Percentiles rank a stretch among this genome's conserved stretches.
Conservation (phyloP, 2,888 invertebrate genomes). For the Papilio protenor region DNA sequence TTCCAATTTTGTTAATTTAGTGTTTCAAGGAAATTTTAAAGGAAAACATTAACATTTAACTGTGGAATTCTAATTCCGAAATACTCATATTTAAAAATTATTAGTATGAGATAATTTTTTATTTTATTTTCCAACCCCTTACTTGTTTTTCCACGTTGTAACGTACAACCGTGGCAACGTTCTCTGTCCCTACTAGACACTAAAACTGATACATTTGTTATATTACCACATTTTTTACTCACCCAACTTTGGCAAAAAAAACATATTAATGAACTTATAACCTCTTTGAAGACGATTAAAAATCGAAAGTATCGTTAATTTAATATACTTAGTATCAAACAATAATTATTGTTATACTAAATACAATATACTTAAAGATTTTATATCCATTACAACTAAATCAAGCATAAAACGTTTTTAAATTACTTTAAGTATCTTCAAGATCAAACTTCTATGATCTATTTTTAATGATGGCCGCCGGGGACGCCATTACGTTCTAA, state of each 20-base stretch:
- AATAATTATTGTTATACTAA: conserved; percentile 11
- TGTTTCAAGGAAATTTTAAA: too few relatives aligned
- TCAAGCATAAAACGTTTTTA: conserved; percentile 60
- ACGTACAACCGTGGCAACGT: too few relatives aligned
- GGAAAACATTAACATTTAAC: too few relatives aligned
- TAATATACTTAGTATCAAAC: neutral
- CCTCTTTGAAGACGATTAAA: neutral
- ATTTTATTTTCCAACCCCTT: too few relatives aligned
- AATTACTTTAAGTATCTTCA: conserved; percentile 60
- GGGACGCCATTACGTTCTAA: conserved; percentile 69
- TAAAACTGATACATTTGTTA: neutral
- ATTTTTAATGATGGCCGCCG: conserved; percentile 77
- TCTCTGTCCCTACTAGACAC: too few relatives aligned
- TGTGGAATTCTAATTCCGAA: too few relatives aligned
- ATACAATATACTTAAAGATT: conserved; percentile 18
- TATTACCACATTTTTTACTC: neutral
- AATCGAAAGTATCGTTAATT: neutral
- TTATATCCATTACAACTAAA: conserved; percentile 55
- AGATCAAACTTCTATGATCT: conserved; percentile 67
- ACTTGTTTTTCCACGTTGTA: too few relatives aligned
- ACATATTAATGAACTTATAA: neutral
- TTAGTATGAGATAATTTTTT: too few relatives aligned
- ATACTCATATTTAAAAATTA: too few relatives aligned
- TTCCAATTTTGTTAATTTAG: neutral
- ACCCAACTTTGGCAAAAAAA: neutral